Base-by-base conservation (phyloP, 2,797 vertebrate genomes). In the Meda fulgida region DNA sequence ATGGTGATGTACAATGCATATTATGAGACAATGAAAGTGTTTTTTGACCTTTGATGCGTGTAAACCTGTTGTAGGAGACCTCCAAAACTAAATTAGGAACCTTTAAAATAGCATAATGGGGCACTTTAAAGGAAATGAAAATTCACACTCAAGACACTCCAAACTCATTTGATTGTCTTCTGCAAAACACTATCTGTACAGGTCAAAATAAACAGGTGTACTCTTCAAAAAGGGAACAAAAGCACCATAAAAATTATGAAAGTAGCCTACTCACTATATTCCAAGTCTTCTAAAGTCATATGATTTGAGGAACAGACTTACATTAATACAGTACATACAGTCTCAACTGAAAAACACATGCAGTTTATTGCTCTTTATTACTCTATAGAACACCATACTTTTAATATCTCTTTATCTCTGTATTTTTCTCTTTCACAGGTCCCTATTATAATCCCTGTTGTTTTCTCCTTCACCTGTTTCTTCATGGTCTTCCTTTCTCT, bases 401-500 rank as follows among this genome's bases (percentile, higher is more conserved):
- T 80, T 26, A 40, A 51, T 43, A 14, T 11, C 23, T 29, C 13
- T 69, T 78, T 2, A n/a, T 46, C 3, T 65, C 13, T 78, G 26
- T 48, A 26, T 70, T 51, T 65, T 69, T 58, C 84, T 85, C 46
- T 29, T 77, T 78, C 51, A 83, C 93, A 99, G 98, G 97, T 99
- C 60, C 98, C 98, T 0, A 91, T 99, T 13, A 95, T 99, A 90
- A 96, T 99, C 89, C 98, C 98, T 0, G 95, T 96, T 0, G 70
- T 98, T 31, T 99, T 99, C 90, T 97, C 97, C 87, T 92, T 98
- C 88, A 97, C 97, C 0, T 98, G 97, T 72, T 95, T 99, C 93
- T 97, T 97, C 93, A 99, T 99, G 97, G 98, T 99, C 31, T 96
- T 95, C 46, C 91, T 98, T 67, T 99, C 98, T 38, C 94, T 99